Conservation (phyloP, 1,140 invertebrate species). For the Dryas iulia region DNA sequence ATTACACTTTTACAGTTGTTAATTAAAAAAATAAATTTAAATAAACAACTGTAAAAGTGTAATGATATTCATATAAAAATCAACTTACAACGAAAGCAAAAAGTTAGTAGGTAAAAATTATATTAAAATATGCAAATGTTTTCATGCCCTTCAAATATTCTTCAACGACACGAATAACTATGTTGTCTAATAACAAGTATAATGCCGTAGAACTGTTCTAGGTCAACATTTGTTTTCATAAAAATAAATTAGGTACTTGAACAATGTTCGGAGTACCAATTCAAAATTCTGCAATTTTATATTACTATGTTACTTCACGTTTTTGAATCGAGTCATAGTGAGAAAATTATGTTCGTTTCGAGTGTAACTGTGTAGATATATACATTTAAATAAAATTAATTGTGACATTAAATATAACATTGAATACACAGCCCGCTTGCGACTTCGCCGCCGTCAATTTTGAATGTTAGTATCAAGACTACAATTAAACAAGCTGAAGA, state of each 20-base stretch:
- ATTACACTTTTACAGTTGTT: too few relatives aligned
- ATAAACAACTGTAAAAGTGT: too few relatives aligned
- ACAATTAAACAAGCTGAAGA: too few relatives aligned
- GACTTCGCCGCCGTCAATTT: too few relatives aligned
- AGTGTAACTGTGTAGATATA: not conserved
- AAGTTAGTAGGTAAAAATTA: not conserved
- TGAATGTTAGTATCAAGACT: too few relatives aligned
- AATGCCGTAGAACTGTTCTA: not conserved
- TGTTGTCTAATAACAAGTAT: not conserved
- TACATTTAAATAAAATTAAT: too few relatives aligned
- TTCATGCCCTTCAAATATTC: not conserved
- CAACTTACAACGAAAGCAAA: not conserved
- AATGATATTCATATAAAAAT: not conserved
- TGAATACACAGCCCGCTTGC: too few relatives aligned
- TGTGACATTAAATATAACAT: too few relatives aligned
- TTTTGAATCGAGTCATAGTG: not conserved
- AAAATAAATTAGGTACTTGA: constrained; percentile 2
- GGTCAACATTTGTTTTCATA: not conserved
- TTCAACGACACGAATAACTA: not conserved
- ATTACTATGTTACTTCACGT: not conserved
- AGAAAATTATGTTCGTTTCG: not conserved
- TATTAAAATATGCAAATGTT: not conserved
- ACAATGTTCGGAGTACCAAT: not conserved
- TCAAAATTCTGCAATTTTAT: not conserved
- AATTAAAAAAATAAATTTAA: too few relatives aligned